Evolutionary conservation across 2,113 vertebrate species (phyloP).

Genomic region (Brachyhypopomus occidentalis): DNA sequence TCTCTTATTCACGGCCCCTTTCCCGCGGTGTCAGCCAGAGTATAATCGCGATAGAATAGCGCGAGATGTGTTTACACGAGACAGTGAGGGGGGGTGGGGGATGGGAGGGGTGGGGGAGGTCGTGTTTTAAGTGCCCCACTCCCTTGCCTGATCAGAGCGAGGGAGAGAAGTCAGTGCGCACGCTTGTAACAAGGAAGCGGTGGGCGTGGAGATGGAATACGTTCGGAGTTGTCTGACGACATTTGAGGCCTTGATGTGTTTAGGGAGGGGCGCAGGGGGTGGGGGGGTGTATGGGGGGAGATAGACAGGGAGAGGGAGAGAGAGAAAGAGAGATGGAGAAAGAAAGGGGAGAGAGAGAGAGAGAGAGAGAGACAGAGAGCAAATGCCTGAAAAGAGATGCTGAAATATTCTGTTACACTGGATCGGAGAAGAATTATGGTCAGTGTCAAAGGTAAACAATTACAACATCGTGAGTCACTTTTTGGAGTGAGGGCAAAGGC

Average conservation of each 20-base stretch:
- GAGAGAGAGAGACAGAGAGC: conserved; percentile 15
- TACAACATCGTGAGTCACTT: conserved; percentile 77
- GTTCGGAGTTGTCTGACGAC: conserved; percentile 43
- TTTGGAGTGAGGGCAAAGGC: conserved; percentile 70
- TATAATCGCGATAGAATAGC: conserved; percentile 27
- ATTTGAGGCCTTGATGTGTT: conserved; percentile 38
- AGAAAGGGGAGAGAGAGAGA: conserved; percentile 29
- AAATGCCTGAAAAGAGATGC: conserved; percentile 55
- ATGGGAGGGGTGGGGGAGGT: conserved; percentile 36
- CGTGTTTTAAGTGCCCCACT: conserved; percentile 45
- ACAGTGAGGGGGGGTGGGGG: neutral
- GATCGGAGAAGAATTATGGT: conserved; percentile 64
- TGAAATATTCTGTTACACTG: conserved; percentile 70
- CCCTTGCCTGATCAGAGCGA: neutral
- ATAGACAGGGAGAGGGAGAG: conserved; percentile 32
- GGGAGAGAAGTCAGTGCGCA: neutral
- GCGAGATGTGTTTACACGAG: conserved; percentile 31
- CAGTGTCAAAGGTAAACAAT: conserved; percentile 79
- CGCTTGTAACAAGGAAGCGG: conserved; percentile 23
- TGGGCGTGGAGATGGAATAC: conserved; percentile 38
- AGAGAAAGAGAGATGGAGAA: conserved; percentile 34
- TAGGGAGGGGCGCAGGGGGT: neutral
- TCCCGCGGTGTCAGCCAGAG: conserved; percentile 31
- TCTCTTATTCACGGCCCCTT: conserved; percentile 45
- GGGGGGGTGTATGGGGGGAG: neutral